These are phyloP conservation scores for Piaya cayana DNA, from an alignment of 2,113 vertebrate species.

Conservation along the genomic window DNA sequence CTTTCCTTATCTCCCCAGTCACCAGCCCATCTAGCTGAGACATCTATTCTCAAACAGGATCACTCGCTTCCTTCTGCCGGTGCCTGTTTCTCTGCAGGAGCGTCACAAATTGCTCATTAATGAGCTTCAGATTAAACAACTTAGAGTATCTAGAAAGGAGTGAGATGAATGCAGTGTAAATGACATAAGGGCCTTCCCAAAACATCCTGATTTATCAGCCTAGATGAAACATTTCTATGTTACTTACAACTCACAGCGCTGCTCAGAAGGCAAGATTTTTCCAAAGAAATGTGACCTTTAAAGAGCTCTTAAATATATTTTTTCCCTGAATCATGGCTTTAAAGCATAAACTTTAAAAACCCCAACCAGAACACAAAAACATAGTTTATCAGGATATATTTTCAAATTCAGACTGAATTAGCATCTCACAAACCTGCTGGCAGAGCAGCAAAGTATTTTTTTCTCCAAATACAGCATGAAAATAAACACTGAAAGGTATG, in stretches of 20 bases:
- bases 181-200: not conserved
- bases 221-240: not conserved
- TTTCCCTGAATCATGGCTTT: not conserved
- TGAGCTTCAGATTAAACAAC: not conserved
- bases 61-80: not conserved
- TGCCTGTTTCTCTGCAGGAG: not conserved
- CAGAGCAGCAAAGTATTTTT: not conserved
- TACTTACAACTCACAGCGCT: rapidly evolving
- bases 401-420: not conserved
- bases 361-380: not conserved
- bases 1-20: conserved; percentile 1
- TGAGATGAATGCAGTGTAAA: not conserved
- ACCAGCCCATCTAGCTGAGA: not conserved
- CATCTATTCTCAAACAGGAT: conserved; percentile 25
- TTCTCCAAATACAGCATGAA: not conserved
- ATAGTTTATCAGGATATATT: not conserved
- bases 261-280: not conserved
- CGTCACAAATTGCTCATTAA: not conserved
- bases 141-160: not conserved
- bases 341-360: not conserved
- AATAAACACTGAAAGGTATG: not conserved
- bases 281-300: not conserved
- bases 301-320: not conserved
- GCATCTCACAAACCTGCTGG: not conserved
- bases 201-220: not conserved